Evolutionary conservation across 2,797 vertebrate species (phyloP).

Genomic region (Urocyon cinereoargenteus): DNA sequence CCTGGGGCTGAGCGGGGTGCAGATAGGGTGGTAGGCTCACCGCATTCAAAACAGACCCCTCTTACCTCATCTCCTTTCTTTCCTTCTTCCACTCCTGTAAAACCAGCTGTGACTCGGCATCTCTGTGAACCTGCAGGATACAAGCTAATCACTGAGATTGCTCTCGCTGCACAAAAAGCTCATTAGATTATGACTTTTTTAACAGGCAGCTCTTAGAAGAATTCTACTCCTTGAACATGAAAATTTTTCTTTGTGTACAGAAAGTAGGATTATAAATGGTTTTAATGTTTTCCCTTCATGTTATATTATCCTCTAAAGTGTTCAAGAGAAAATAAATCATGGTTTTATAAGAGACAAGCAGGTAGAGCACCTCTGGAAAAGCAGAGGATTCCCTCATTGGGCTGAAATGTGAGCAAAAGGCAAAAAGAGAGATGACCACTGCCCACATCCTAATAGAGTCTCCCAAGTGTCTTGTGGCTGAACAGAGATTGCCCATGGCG

Average conservation of each 20-base stretch:
- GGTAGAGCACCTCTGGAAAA: neutral
- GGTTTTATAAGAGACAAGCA: neutral
- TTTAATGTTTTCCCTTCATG: neutral
- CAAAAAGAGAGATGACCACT: neutral
- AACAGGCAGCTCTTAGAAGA: neutral
- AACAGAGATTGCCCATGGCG: neutral
- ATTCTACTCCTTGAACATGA: neutral
- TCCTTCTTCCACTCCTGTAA: constrained; percentile 96
- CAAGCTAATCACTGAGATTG: neutral
- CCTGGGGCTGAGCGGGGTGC: accelerated
- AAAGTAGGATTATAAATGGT: neutral
- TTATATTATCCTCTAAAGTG: neutral
- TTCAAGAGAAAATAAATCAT: neutral
- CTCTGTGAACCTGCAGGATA: constrained; percentile 92
- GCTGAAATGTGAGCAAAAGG: neutral
- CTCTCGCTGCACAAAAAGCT: neutral
- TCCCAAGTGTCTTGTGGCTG: neutral
- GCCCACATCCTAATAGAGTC: neutral
- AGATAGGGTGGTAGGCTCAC: accelerated
- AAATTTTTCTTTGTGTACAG: neutral
- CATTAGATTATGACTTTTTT: neutral
- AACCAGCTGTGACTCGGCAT: constrained; percentile 93
- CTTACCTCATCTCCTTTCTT: constrained; percentile 95
- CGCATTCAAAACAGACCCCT: accelerated
- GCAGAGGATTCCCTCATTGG: neutral